These are phyloP conservation scores for Xiphorhynchus erythropygius DNA, from an alignment of 2,797 vertebrate genomes.

Conservation along the genomic window DNA sequence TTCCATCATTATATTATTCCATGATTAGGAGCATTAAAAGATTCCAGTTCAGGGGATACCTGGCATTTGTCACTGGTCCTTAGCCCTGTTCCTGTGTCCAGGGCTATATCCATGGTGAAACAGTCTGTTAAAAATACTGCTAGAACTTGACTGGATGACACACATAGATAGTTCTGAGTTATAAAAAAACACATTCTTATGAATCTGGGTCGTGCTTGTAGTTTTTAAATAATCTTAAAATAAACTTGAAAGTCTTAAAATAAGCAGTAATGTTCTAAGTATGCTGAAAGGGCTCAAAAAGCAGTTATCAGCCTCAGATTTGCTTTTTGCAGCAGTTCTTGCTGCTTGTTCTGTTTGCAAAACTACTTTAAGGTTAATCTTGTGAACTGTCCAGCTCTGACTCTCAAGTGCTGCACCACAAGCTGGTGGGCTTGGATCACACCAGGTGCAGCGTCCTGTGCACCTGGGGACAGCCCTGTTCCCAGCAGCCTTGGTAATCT, in stretches of 20 bases:
- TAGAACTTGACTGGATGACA: background rate
- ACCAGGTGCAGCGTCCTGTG: background rate
- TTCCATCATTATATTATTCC: background rate
- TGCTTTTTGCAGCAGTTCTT: too few relatives aligned
- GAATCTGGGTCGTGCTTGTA: background rate
- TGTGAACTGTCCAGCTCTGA: background rate
- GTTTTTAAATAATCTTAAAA: slow-evolving; percentile 37
- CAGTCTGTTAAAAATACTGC: background rate
- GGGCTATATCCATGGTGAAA: background rate
- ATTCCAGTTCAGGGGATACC: background rate
- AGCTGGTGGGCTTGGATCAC: background rate
- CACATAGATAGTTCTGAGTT: background rate
- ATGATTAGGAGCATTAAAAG: background rate
- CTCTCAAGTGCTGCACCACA: background rate
- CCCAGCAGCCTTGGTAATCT: background rate
- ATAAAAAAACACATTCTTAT: background rate
- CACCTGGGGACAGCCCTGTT: background rate
- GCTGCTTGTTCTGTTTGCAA: background rate
- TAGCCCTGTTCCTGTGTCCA: background rate
- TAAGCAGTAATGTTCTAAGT: background rate
- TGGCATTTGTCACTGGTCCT: background rate
- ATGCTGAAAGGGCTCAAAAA: slow-evolving; percentile 14
- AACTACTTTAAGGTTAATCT: background rate
- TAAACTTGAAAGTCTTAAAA: slow-evolving; percentile 42
- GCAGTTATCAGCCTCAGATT: background rate